Percentiles rank a stretch among this genome's conserved stretches.
Evolutionary conservation across 1,140 invertebrate genomes (phyloP).

Genomic region (Cardiocondyla obscurior): DNA sequence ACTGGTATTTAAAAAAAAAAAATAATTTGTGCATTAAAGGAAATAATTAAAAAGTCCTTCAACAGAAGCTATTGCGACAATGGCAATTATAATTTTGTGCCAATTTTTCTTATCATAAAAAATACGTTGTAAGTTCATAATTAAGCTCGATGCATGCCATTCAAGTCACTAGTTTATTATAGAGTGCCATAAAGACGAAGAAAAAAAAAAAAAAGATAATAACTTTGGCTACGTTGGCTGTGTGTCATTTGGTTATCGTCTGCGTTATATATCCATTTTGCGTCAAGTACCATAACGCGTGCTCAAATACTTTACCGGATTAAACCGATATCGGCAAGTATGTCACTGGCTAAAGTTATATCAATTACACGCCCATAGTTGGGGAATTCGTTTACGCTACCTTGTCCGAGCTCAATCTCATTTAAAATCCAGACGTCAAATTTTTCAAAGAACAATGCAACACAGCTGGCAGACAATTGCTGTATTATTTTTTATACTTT

Average conservation of each 20-base stretch:
- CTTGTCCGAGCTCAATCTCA: not conserved
- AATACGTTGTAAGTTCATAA: constrained; percentile 11
- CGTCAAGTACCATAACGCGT: constrained; percentile 28
- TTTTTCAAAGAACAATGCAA: not conserved
- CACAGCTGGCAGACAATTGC: not conserved
- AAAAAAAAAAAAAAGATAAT: too few relatives aligned
- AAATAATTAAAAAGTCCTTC: not conserved
- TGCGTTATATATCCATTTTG: not conserved
- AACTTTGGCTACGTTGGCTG: not conserved
- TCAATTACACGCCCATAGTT: not conserved
- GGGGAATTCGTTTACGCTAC: not conserved
- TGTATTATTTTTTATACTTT: constrained; percentile 4
- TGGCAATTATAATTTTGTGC: not conserved
- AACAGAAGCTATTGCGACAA: too few relatives aligned
- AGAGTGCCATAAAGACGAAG: too few relatives aligned
- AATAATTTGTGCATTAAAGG: not conserved
- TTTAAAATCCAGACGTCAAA: not conserved
- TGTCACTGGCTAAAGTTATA: constrained; percentile 29
- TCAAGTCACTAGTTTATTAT: constrained; percentile 18
- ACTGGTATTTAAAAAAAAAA: not conserved
- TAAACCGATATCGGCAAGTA: constrained; percentile 53
- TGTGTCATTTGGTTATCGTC: constrained; percentile 21
- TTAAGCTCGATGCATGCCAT: not conserved
- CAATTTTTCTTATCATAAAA: constrained; percentile 22
- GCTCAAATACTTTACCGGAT: constrained; percentile 62